Conservation (phyloP, 2,113 vertebrate genomes). For the Sinocyclocheilus grahami region DNA sequence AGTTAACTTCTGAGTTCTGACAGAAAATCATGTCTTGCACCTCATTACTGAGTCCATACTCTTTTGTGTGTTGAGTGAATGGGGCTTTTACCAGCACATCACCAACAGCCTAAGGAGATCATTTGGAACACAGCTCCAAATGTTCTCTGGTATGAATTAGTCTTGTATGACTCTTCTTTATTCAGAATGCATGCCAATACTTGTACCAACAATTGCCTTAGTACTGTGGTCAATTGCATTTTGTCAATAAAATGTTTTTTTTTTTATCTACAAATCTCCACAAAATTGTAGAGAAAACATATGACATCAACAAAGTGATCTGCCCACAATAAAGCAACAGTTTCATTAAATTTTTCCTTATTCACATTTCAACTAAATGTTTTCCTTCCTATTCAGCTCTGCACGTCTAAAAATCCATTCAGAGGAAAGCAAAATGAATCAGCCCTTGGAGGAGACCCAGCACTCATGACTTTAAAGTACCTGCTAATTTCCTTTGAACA, state of each 20-base stretch:
- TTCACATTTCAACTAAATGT: not conserved
- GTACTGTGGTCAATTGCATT: conserved; percentile 49
- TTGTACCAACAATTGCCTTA: conserved; percentile 59
- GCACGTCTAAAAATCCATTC: not conserved
- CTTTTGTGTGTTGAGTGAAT: conserved; percentile 31
- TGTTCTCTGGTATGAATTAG: conserved; percentile 47
- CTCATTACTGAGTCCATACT: not conserved
- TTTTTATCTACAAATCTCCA: conserved; percentile 49
- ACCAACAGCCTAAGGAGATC: conserved; percentile 30
- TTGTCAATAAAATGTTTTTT: not conserved
- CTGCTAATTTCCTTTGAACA: not conserved
- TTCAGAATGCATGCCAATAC: conserved; percentile 51
- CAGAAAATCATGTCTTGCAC: conserved; percentile 19
- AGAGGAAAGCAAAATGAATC: not conserved
- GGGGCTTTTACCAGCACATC: conserved; percentile 31
- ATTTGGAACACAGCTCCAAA: conserved; percentile 45
- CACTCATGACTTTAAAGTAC: not conserved
- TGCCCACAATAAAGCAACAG: conserved; percentile 38
- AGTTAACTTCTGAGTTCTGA: not conserved
- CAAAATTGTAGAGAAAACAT: conserved; percentile 44
- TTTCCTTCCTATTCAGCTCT: not conserved
- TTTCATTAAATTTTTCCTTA: conserved; percentile 16
- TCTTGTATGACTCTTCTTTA: conserved; percentile 53
- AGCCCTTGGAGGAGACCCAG: not conserved
- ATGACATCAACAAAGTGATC: conserved; percentile 44